Base-by-base conservation (phyloP, 2,113 vertebrate genomes). In the Corythoichthys haematopterus region DNA sequence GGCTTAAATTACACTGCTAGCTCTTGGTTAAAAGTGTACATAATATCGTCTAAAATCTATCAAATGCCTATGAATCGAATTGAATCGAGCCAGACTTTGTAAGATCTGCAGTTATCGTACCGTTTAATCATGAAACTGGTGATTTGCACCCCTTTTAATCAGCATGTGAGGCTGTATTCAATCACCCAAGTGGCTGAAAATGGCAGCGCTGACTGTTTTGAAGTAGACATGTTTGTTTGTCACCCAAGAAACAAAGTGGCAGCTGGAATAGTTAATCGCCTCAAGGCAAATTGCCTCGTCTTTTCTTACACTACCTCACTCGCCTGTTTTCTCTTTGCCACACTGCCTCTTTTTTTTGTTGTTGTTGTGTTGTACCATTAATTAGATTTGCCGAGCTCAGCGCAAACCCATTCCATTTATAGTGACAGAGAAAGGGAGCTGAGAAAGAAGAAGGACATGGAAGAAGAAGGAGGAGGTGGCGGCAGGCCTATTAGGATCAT, bases 361-460 rank as follows among this genome's bases (percentile, higher is more conserved):
- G 80, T 82, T 85, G 83, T 85, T 43, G 68, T 88, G 81, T 84
- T 83, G 78, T 80, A 64, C 72, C 72, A 75, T 86, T 86, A 90
- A 91, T 92, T 90, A 83, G 84, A 89, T 91, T 88, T 82, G 74
- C 72, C 69, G 81, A 63, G 71, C 79, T 84, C 84, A 74, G 79
- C 63, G 65, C 66, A n/a, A 72, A 71, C 71, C 71, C 80, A 70
- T 88, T 88, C 65, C 74, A 61, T 79, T 87, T 89, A 84, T 78
- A 83, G 77, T 73, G 78, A 81, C 58, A 45, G 76, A 76, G 81
- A 66, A 74, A 46, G 40, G 15, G 38, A 66, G 53, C 53, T 52
- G 36, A 6, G 55, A 59, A 76, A 47, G 20, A 55, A 65, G 36
- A n/a, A n/a, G n/a, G n/a, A n/a, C n/a, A n/a, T n/a, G n/a, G n/a